phyloP scores from a whole-genome alignment of 1,140 invertebrate genomes.

The Vanessa tameamea region DNA sequence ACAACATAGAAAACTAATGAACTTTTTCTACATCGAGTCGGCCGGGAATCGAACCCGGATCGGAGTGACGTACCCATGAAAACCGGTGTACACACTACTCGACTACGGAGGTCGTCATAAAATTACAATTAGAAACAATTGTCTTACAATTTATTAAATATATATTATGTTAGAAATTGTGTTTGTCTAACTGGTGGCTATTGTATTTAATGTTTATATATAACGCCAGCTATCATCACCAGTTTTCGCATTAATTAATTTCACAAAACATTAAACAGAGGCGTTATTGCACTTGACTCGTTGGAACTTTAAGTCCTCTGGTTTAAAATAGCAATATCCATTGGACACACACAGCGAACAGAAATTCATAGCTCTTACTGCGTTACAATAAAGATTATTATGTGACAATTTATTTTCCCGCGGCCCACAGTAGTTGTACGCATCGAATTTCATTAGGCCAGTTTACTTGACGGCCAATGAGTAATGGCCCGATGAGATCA shows the following conservation, averaged over 20 bases:
- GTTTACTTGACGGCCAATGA: conserved; percentile 58
- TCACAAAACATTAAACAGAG: conserved; percentile 12
- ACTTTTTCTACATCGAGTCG: too few relatives aligned
- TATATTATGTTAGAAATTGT: too few relatives aligned
- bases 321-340: conserved; percentile 21
- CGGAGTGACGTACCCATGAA: too few relatives aligned
- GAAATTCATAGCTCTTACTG: conserved; percentile 9
- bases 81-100: too few relatives aligned
- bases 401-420: conserved; percentile 6
- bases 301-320: conserved; percentile 22
- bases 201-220: background rate
- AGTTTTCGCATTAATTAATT: conserved; percentile 1
- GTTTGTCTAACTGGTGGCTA: too few relatives aligned
- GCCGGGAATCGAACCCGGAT: too few relatives aligned
- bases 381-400: conserved; percentile 9
- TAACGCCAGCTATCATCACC: background rate
- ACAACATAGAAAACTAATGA: too few relatives aligned
- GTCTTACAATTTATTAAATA: too few relatives aligned
- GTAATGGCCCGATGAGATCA: conserved; percentile 72
- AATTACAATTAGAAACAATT: too few relatives aligned
- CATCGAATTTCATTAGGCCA: conserved; percentile 49
- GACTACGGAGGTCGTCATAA: too few relatives aligned
- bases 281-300: conserved; percentile 22
- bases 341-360: conserved; percentile 12
- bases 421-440: conserved; percentile 20